Percentiles rank a stretch among this genome's conserved stretches.
These are phyloP conservation scores for Anolis sagrei DNA, from an alignment of 2,113 vertebrate species.

Conservation along the genomic window DNA sequence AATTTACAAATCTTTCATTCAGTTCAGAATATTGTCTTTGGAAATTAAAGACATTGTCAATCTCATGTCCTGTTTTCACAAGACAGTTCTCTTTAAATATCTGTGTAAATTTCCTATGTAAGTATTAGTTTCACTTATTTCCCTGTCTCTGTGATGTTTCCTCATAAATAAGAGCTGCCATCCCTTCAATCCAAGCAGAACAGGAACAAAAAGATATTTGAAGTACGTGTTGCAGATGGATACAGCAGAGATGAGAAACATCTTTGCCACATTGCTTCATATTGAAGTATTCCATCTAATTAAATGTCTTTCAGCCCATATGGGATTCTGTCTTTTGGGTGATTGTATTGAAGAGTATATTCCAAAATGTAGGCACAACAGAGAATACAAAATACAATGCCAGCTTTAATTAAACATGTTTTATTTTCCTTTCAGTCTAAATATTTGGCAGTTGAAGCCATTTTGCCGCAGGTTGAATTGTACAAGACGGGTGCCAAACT, in stretches of 20 bases:
- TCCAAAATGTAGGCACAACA: constrained; percentile 32
- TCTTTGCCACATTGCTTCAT: constrained; percentile 29
- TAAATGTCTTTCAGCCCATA: constrained; percentile 36
- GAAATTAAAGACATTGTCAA: not conserved
- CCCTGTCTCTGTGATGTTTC: not conserved
- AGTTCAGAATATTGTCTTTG: not conserved
- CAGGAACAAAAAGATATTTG: not conserved
- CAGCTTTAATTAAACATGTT: constrained; percentile 23
- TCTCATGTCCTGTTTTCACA: not conserved
- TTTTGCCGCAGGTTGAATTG: constrained; percentile 22
- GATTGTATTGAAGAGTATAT: not conserved
- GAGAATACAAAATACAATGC: constrained; percentile 16
- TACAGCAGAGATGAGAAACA: constrained; percentile 43
- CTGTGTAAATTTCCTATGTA: not conserved
- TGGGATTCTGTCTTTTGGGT: fast-evolving
- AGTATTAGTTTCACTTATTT: not conserved
- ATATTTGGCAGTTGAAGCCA: constrained; percentile 2
- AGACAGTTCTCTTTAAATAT: constrained; percentile 12
- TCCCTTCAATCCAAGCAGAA: constrained; percentile 30
- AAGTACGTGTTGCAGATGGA: constrained; percentile 15
- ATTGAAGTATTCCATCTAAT: constrained; percentile 22
- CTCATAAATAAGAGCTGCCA: not conserved
- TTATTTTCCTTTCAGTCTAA: constrained; percentile 30
- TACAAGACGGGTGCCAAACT: constrained; percentile 1
- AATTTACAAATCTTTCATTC: not conserved